Conservation (phyloP, 2,888 invertebrate species). For the Epirrhoe alternata region DNA sequence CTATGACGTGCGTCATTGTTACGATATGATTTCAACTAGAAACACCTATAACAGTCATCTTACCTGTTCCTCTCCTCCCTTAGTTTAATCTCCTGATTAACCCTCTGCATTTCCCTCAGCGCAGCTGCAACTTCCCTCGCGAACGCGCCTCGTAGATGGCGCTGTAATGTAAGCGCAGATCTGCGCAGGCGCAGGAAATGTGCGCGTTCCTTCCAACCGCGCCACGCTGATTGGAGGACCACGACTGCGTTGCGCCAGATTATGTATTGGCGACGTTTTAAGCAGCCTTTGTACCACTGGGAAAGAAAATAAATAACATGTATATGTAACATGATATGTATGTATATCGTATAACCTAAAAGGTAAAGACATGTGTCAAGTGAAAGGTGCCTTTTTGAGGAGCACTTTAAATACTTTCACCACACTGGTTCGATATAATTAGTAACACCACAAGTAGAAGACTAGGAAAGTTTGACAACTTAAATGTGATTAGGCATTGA, state of each 20-base stretch:
- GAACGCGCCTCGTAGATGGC: conserved; percentile 94
- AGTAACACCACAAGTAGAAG: too few species aligned
- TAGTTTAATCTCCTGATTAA: conserved; percentile 94
- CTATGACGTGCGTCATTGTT: too few species aligned
- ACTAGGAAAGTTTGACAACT: too few species aligned
- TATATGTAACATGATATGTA: too few species aligned
- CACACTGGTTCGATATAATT: too few species aligned
- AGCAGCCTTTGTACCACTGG: conserved; percentile 88
- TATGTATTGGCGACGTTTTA: conserved; percentile 87
- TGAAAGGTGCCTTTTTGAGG: too few species aligned
- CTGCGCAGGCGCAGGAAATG: conserved; percentile 92
- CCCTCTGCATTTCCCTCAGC: conserved; percentile 93
- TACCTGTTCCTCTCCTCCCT: conserved; percentile 86
- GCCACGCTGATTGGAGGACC: conserved; percentile 92
- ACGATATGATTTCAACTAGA: too few species aligned
- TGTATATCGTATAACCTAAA: too few species aligned
- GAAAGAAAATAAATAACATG: background rate
- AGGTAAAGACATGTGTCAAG: too few species aligned
- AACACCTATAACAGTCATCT: too few species aligned
- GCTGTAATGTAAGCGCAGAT: conserved; percentile 93
- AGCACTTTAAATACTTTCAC: too few species aligned
- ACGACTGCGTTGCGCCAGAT: conserved; percentile 88
- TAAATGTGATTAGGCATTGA: too few species aligned
- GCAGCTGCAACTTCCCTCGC: conserved; percentile 95
- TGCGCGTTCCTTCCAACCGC: conserved; percentile 93